A percentile compares a stretch with the other conserved stretches of the same genome.
These are phyloP conservation scores for Cydia strobilella DNA, from an alignment of 1,140 invertebrate genomes.

Conservation along the genomic window DNA sequence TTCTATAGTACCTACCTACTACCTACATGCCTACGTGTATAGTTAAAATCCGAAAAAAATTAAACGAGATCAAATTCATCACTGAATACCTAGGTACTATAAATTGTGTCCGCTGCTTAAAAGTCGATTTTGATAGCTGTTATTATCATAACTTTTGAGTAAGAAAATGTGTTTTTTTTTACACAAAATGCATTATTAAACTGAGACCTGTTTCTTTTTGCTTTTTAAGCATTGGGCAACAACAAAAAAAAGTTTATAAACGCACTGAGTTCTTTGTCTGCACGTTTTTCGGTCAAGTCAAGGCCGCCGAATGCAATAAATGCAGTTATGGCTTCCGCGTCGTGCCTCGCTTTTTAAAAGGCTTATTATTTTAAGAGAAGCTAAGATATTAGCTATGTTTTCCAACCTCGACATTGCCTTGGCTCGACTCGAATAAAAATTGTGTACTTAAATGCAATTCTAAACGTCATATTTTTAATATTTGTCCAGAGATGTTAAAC, in stretches of 20 bases:
- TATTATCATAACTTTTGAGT: too few relatives aligned
- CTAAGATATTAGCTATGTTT: constrained; percentile 3
- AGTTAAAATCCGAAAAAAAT: neutral
- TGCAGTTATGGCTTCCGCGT: constrained; percentile 9
- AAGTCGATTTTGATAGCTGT: too few relatives aligned
- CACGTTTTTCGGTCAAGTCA: constrained; percentile 10
- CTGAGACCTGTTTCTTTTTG: too few relatives aligned
- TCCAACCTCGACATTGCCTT: neutral
- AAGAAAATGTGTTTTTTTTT: too few relatives aligned
- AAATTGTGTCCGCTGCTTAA: neutral
- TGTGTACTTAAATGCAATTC: neutral
- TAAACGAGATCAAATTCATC: neutral
- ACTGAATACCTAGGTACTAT: neutral
- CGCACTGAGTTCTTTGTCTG: constrained; percentile 4
- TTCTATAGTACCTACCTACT: too few relatives aligned
- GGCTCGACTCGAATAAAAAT: neutral
- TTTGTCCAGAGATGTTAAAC: too few relatives aligned
- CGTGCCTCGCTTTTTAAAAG: neutral
- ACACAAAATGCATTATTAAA: too few relatives aligned
- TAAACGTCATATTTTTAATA: neutral
- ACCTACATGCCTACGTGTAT: too few relatives aligned
- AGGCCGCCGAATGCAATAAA: constrained; percentile 5
- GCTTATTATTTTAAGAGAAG: neutral
- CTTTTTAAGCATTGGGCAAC: too few relatives aligned
- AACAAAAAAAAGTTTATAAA: neutral